Base-by-base conservation (phyloP, 2,888 invertebrate species). In the Eilema griseolum region DNA sequence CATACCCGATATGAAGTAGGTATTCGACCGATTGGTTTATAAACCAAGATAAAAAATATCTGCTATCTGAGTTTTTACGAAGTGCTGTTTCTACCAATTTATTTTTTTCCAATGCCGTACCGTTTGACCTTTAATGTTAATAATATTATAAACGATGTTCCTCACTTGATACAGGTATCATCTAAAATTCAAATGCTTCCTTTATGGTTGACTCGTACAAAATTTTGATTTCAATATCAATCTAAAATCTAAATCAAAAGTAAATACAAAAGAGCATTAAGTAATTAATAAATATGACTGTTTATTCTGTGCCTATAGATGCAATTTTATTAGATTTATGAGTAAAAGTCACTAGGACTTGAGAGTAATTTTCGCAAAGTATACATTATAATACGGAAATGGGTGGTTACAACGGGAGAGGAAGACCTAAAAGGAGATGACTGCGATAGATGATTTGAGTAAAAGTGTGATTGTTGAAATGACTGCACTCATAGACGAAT, bases 21-120 rank as follows among this genome's bases (percentile, higher is more conserved):
- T 79, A 78, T 74, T 77, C 74, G 73, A 77, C 52, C 78, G 77
- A 85, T 83, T 76, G 75, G 76, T 78, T 79, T 74, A 78, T 68
- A 37, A 74, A 75, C 26, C 62, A 64, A 69, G 74, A 74, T 69
- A 78, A 76, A 83, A 82, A 83, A 78, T 69, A 79, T 46, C 60
- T 62, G 68, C 52, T 11, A 61, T 57, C 20, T 31, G 37, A 12
- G 67, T 67, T 70, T 41, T 65, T 37, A 46, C 62, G 33, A 24
- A 65, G 69, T 67, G 67, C 64, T 57, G 69, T 63, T 61, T 33
- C 37, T 59, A 69, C 11, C 52, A 46, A 60, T 24, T 41, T 63
- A 52, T 52, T 52, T 52, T 59, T 69, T 23, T 8, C 28, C 28
- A 46, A 46, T 60, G 60, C 24, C 64, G 52, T 3, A 8, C 52